phyloP scores from a whole-genome alignment of 2,113 vertebrate genomes.

The Ptilonorhynchus violaceus region DNA sequence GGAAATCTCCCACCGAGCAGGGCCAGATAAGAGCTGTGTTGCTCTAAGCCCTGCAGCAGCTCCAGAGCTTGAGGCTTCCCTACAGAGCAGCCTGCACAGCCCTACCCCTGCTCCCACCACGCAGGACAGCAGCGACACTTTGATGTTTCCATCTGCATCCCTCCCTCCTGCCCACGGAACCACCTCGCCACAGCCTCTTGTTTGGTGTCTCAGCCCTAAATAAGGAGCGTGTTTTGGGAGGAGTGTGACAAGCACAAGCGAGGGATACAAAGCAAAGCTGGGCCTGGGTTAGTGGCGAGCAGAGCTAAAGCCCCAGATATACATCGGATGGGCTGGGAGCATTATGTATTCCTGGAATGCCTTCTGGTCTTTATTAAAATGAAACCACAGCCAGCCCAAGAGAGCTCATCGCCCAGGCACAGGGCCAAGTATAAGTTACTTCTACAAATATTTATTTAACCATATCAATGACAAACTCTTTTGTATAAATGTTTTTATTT shows the following conservation, averaged over 20 bases:
- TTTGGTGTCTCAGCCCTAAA: background rate
- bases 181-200: background rate
- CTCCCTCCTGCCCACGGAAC: background rate
- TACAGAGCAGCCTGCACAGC: background rate
- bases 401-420: conserved; percentile 66
- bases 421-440: conserved; percentile 65
- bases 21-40: background rate
- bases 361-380: conserved; percentile 74
- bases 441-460: conserved; percentile 76
- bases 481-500: conserved; percentile 74
- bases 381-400: conserved; percentile 66
- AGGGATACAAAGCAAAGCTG: background rate
- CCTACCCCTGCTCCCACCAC: background rate
- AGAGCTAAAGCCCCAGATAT: conserved; percentile 35
- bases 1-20: background rate
- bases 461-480: conserved; percentile 74
- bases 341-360: conserved; percentile 60
- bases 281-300: background rate
- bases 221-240: background rate
- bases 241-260: background rate
- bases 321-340: conserved; percentile 37
- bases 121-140: accelerated
- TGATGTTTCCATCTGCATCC: background rate
- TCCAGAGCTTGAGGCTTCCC: background rate
- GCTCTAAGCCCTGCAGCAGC: background rate